phyloP scores from a whole-genome alignment of 2,888 invertebrate species.

The Laspeyria flexula region DNA sequence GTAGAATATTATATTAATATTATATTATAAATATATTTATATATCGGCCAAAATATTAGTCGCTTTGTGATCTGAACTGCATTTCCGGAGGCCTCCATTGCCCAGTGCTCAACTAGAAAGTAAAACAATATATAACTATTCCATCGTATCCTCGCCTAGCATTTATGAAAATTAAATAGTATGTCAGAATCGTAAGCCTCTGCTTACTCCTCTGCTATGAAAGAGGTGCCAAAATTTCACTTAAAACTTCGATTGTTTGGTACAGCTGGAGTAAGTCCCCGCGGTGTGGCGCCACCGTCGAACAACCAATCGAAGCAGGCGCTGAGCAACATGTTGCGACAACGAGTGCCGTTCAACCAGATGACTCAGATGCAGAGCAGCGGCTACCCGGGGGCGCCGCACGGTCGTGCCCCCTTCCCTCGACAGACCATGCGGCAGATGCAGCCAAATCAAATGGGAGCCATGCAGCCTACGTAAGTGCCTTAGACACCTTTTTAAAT shows the following conservation, averaged over 20 bases:
- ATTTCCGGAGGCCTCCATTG: too few species aligned
- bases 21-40: too few species aligned
- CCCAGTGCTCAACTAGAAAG: too few species aligned
- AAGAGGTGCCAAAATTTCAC: too few species aligned
- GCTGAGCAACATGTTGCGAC: conserved; percentile 93
- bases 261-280: conserved; percentile 67
- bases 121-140: too few species aligned
- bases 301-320: conserved; percentile 93
- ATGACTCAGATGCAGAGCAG: conserved; percentile 76
- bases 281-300: conserved; percentile 81
- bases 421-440: conserved; percentile 77
- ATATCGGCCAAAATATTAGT: too few species aligned
- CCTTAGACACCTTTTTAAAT: not conserved
- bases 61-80: too few species aligned
- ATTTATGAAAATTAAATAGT: too few species aligned
- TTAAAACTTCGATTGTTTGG: not conserved
- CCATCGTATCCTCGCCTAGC: too few species aligned
- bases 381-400: conserved; percentile 77
- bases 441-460: conserved; percentile 81
- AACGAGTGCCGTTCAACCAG: conserved; percentile 89
- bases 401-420: conserved; percentile 69
- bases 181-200: too few species aligned
- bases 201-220: too few species aligned
- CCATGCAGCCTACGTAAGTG: conserved; percentile 77
- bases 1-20: too few species aligned